Percentiles rank a stretch among this genome's conserved stretches.
phyloP scores from a whole-genome alignment of 2,113 vertebrate genomes.

The Siniperca chuatsi region DNA sequence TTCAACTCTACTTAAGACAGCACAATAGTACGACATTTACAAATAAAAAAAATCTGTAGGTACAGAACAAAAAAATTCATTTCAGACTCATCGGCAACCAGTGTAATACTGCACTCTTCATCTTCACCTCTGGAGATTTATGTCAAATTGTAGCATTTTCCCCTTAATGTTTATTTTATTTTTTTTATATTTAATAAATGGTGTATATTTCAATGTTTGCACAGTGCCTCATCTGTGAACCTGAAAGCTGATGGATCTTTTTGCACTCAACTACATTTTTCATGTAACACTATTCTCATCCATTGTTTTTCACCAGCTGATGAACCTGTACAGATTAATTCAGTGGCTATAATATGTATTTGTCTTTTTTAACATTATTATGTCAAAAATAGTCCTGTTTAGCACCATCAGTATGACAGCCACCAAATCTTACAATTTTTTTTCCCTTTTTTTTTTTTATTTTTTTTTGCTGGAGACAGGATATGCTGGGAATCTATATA shows the following conservation, averaged over 20 bases:
- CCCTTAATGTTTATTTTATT: neutral
- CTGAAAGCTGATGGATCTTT: conserved; percentile 3
- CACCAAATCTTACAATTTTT: neutral
- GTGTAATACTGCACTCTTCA: neutral
- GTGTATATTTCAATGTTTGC: conserved; percentile 31
- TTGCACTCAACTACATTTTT: conserved; percentile 37
- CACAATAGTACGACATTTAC: neutral
- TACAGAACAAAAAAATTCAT: neutral
- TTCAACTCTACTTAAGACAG: neutral
- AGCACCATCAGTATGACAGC: neutral
- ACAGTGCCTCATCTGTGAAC: conserved; percentile 49
- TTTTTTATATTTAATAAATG: conserved; percentile 16
- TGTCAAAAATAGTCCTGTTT: neutral
- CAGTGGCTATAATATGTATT: neutral
- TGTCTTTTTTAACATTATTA: neutral
- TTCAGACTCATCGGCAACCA: neutral
- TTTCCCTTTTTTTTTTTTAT: too few relatives aligned
- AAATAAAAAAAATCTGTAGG: neutral
- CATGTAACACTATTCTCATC: conserved; percentile 1
- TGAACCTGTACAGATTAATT: neutral
- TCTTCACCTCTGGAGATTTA: neutral
- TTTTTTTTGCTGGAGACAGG: neutral
- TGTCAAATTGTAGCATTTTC: neutral
- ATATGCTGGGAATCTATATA: conserved; percentile 15
- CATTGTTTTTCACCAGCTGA: neutral